Percentiles rank a stretch among this genome's conserved stretches.
These are phyloP conservation scores for Magallana gigas DNA, from an alignment of 1,140 invertebrate species.

Conservation along the genomic window DNA sequence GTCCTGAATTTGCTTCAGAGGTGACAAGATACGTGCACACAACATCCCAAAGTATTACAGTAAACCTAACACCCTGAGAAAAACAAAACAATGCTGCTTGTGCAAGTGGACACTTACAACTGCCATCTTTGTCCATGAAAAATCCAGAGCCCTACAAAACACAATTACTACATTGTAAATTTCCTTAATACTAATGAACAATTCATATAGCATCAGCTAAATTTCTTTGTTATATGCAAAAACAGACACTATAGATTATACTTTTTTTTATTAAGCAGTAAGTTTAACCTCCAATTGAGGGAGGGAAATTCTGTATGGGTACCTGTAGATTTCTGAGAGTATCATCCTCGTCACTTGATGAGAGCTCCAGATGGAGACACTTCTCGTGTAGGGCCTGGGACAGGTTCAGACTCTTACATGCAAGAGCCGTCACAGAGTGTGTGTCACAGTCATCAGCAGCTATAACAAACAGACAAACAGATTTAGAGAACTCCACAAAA, in stretches of 20 bases:
- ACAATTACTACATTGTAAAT: neutral
- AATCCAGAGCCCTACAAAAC: neutral
- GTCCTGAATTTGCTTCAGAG: neutral
- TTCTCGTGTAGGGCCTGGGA: conserved; percentile 62
- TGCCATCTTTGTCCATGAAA: conserved; percentile 5
- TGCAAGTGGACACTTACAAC: neutral
- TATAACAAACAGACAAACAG: neutral
- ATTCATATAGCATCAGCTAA: neutral
- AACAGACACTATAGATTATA: no score
- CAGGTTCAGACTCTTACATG: conserved; percentile 61
- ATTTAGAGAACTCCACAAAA: no score
- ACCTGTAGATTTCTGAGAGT: conserved; percentile 39
- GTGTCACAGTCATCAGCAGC: conserved; percentile 43
- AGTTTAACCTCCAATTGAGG: no score
- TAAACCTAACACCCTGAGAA: neutral
- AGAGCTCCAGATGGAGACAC: conserved; percentile 58
- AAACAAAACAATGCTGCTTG: neutral
- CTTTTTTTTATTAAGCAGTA: no score
- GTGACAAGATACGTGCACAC: neutral
- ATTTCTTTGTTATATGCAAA: neutral
- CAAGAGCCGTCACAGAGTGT: conserved; percentile 58
- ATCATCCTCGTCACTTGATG: conserved; percentile 62
- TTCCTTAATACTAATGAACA: neutral
- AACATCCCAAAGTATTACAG: neutral
- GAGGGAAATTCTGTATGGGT: neutral